Base-by-base conservation (phyloP, 2,797 vertebrate species). In the Mormyrops boulengeri region DNA sequence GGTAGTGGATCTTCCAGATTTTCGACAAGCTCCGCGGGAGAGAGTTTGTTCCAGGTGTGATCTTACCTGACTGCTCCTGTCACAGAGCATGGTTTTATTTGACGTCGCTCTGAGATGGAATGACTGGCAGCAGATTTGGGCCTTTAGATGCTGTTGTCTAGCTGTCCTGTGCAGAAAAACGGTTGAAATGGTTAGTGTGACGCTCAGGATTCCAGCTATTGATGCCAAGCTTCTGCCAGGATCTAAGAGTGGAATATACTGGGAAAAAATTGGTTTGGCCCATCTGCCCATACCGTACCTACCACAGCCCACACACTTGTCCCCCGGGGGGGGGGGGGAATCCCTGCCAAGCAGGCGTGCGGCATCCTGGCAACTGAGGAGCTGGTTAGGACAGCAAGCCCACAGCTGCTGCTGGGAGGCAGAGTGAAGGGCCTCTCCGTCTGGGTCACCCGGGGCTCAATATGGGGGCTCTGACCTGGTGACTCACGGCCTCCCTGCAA, bases 91-190 rank as follows among this genome's bases (percentile, higher is more conserved):
- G 26, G 47, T 6, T 86, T 34, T 30, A 52, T 55, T 50, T 52
- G 22, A 44, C 4, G 11, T 85, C 8, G 9, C 11, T 52, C 22
- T 52, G 38, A 49, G 84, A 52, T 14, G 5, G 84, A 52, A 19
- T 52, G 52, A 19, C 85, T 87, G 85, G 14, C 85, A 38, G 85
- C 50, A 17, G 30, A 52, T 55, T 57, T 50, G 30, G 57, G 41
- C 19, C 77, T 84, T 47, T 2, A 84, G 80, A 50, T 26, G 9
- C 41, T n/a, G 2, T 41, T 44, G 22, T 49, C 92, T 94, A 93
- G 93, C 91, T 84, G 55, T 88, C 89, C n/a, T 88, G 91, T 88
- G 92, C 91, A 95, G 94, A 95, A 66, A 66, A 30, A 66, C 11
- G 0, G 14, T 19, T 66, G 95, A 95, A 94, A 91, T 91, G 38